Evolutionary conservation across 2,113 vertebrate genomes (phyloP), one percentile per base, ranked within the genome.

Genomic region (Catharus fuscescens): DNA sequence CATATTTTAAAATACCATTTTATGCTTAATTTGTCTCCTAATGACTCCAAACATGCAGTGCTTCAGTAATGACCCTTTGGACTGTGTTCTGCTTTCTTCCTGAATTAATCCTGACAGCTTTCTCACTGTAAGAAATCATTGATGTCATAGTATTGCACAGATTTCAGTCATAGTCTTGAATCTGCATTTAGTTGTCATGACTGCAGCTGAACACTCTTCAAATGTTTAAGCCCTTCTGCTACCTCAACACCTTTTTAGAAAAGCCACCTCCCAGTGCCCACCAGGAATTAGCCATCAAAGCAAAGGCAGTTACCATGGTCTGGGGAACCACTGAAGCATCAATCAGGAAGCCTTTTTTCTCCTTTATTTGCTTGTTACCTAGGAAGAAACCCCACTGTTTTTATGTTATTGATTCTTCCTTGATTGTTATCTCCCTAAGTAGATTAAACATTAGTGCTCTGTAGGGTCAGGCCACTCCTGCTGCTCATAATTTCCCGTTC

Each of bases 1-100:
- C 14, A 40, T 88, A 70, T 71, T 88, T 90, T 65, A 76, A 77
- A 83, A 66, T 69, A 81, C 47, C 5, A 65, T 59, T 36, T 69
- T 88, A 38, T 76, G 36, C 24, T 60, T 84, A 53, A 93, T 92
- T 88, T 60, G 14, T 60, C 57, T 93, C 95, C 97, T 38, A 96
- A 90, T 67, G 8, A n/a, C 70, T 88, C 28, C 44, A 92, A 84
- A 80, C 16, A 92, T 62, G 64, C n/a, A 14, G 23, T 66, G 42
- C 31, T 60, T 74, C 14, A n/a, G 26, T 91, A 91, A 90, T 29
- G 59, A 61, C 47, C 14, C 24, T 92, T 95, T 88, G 76, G 87
- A 76, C 79, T 56, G 18, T 70, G 89, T 74, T 78, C 54, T 91
- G 56, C 47, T n/a, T 10, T 45, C 67, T 91, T 90, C 24, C 10